Evolutionary conservation across 64 coral and sea anemone genomes (phyloP).

Genomic region (Montipora cactus): DNA sequence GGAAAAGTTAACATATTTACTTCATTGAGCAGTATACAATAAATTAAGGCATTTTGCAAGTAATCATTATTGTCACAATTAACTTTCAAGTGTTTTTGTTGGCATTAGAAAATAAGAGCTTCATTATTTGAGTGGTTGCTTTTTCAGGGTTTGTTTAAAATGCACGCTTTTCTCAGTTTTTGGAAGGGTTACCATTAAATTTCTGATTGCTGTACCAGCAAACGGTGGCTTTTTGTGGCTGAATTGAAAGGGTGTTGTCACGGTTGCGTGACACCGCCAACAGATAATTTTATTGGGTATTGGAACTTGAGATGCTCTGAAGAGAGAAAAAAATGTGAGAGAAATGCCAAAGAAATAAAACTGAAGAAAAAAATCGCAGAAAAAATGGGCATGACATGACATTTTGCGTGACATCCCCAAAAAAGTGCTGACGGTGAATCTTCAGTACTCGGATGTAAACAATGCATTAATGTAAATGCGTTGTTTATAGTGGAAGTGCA

Average conservation of each 20-base stretch:
- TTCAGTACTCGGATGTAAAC: too few species aligned
- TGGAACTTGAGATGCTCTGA: too few species aligned
- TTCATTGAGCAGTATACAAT: constrained; percentile 19
- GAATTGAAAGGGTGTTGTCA: background rate
- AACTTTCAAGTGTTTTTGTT: background rate
- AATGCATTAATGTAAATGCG: too few species aligned
- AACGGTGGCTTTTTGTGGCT: background rate
- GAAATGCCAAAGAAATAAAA: too few species aligned
- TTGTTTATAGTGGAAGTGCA: too few species aligned
- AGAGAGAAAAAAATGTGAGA: too few species aligned
- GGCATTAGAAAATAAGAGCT: background rate
- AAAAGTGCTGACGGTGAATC: too few species aligned
- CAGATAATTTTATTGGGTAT: too few species aligned
- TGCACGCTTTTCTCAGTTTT: constrained; percentile 41
- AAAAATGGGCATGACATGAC: too few species aligned
- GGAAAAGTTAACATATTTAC: constrained; percentile 9
- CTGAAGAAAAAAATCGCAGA: too few species aligned
- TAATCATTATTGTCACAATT: background rate
- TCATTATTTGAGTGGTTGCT: background rate
- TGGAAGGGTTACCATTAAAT: constrained; percentile 22
- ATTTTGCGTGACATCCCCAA: too few species aligned
- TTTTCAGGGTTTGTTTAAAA: constrained; percentile 3
- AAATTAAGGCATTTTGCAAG: constrained; percentile 18
- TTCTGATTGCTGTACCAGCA: constrained; percentile 54
- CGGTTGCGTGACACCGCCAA: too few species aligned